Percentiles rank a stretch among this genome's conserved stretches.
Evolutionary conservation across 1,140 invertebrate species (phyloP).

Genomic region (Drosophila baimaii): DNA sequence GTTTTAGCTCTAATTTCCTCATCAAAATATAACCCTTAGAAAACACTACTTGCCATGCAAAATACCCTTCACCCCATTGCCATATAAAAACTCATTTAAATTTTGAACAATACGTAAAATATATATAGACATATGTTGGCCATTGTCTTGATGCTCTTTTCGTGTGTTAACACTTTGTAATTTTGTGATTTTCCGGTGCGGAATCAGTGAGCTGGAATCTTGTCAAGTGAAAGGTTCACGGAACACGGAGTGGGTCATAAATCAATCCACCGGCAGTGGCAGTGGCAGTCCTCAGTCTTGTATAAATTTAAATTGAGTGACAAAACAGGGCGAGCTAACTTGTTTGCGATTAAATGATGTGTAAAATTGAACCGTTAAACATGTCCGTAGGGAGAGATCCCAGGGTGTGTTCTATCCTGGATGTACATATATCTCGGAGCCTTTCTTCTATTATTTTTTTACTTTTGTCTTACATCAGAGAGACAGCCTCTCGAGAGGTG

Average conservation of each 20-base stretch:
- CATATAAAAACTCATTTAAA: slow-evolving; percentile 23
- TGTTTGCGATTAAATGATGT: slow-evolving; percentile 82
- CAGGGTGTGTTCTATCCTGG: not conserved
- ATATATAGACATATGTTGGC: slow-evolving; percentile 44
- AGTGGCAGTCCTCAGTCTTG: slow-evolving; percentile 17
- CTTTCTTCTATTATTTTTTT: slow-evolving; percentile 2
- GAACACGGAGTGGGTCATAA: slow-evolving; percentile 60
- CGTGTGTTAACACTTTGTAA: slow-evolving; percentile 82
- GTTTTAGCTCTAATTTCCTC: not conserved
- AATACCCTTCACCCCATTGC: not conserved
- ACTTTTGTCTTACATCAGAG: slow-evolving; percentile 8
- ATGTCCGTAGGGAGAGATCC: slow-evolving; percentile 60
- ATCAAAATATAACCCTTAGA: not conserved
- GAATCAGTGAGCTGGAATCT: slow-evolving; percentile 73
- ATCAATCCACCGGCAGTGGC: slow-evolving; percentile 60
- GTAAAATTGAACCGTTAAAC: slow-evolving; percentile 83
- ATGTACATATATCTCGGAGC: too few species aligned
- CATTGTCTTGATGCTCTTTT: slow-evolving; percentile 55
- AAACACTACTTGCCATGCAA: slow-evolving; percentile 16
- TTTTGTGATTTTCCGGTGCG: slow-evolving; percentile 74
- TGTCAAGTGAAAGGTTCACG: slow-evolving; percentile 74
- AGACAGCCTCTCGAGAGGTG: slow-evolving; percentile 30
- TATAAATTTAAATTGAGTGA: slow-evolving; percentile 82
- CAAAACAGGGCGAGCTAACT: slow-evolving; percentile 67
- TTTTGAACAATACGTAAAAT: slow-evolving; percentile 29